A percentile compares a stretch with the other conserved stretches of the same genome.
These are phyloP conservation scores for Psittacara wagleri DNA, from an alignment of 2,113 vertebrate species.

Conservation along the genomic window DNA sequence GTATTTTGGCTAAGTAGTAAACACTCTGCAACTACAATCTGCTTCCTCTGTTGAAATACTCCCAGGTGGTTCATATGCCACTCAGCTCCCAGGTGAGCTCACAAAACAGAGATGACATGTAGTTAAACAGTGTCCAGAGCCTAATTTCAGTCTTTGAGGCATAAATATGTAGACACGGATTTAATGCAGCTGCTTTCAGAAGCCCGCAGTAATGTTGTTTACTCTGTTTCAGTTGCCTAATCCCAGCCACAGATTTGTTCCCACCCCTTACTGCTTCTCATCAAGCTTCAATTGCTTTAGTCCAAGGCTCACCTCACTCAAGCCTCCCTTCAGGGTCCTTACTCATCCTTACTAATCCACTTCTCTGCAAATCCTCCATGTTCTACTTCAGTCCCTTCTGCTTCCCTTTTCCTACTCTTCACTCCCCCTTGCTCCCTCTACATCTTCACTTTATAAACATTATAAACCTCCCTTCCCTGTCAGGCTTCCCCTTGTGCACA, in stretches of 20 bases:
- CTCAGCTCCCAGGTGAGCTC: neutral
- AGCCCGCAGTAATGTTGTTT: neutral
- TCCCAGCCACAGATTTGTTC: neutral
- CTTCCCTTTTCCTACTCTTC: neutral
- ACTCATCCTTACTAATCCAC: neutral
- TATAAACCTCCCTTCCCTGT: neutral
- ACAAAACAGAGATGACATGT: neutral
- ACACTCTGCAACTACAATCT: neutral
- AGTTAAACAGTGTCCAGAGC: neutral
- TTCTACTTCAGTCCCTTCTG: neutral
- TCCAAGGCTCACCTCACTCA: neutral
- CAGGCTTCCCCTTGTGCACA: neutral
- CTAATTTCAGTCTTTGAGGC: neutral
- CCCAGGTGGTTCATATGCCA: neutral
- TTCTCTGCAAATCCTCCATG: neutral
- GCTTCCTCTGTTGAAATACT: neutral
- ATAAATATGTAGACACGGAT: neutral
- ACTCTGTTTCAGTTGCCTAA: neutral
- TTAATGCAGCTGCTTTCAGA: neutral
- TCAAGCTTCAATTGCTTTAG: accelerated
- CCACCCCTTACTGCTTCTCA: neutral
- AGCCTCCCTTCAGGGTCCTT: neutral
- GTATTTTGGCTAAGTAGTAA: neutral
- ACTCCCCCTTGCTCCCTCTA: neutral
- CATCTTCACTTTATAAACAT: neutral